Evolutionary conservation across 2,113 vertebrate species (phyloP), one percentile per base, ranked within the genome.

Genomic region (Potamarius usumacintae): DNA sequence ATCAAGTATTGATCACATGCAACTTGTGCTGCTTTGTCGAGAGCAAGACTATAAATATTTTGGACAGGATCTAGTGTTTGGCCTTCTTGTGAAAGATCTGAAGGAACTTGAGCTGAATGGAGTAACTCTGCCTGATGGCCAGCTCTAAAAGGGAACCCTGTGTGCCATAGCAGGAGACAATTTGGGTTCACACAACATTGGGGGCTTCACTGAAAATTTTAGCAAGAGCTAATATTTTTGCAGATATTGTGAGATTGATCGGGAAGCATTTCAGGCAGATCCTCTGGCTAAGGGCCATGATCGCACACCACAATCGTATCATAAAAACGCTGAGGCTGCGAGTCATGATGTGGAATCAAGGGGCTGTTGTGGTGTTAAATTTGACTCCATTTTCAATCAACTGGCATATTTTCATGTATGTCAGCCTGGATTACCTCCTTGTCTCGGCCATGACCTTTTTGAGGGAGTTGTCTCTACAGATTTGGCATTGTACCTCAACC

Each of bases 201-300:
- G 63, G 14, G 87, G 83, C 30, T 87, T 87, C 27, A 27, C 55
- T 55, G 82, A 87, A 22, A 86, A 74, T 89, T 86, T 86, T 65
- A 67, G 84, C 48, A 89, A 22, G 25, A 89, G 62, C 22, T 62
- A 10, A 18, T 10, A 87, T 53, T 82, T 85, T 18, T 87, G 88
- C 48, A 89, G 85, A 58, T 87, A 82, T 86, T 89, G 85, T 89
- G 76, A 82, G 69, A n/a, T 85, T 82, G 77, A 87, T 52, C 7
- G 27, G 20, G 12, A 65, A 83, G 76, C 65, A 58, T 87, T 87
- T 87, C n/a, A 42, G 50, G 82, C 82, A 76, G 55, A 77, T 7
- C 53, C 76, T 42, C 63, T 85, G 48, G 60, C 63, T n/a, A 87
- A 87, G 53, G 62, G 62, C 52, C 55, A 30, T 81, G 57, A 72